These are phyloP conservation scores for Rhopalosiphum nymphaeae DNA, from an alignment of 2,888 invertebrate species.

Conservation along the genomic window DNA sequence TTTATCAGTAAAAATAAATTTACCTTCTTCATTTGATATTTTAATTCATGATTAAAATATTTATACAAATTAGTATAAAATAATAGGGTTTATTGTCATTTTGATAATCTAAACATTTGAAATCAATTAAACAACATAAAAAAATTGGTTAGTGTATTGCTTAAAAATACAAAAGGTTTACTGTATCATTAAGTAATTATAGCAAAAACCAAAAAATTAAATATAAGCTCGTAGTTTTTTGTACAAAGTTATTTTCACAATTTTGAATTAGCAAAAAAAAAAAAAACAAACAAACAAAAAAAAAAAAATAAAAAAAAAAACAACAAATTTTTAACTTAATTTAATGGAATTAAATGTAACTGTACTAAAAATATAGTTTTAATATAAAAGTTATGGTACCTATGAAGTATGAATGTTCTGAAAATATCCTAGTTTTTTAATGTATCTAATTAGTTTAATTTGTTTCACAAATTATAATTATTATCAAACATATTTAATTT, in stretches of 20 bases:
- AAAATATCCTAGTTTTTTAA: background rate
- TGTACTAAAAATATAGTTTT: background rate
- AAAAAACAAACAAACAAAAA: background rate
- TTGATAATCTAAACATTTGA: background rate
- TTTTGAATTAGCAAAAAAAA: background rate
- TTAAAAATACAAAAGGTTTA: background rate
- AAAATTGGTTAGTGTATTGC: constrained; percentile 12
- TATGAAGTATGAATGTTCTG: background rate
- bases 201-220: background rate
- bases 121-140: constrained; percentile 5
- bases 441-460: background rate
- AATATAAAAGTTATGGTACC: background rate
- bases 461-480: background rate
- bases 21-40: background rate
- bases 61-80: background rate
- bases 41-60: background rate
- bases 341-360: background rate
- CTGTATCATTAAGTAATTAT: constrained; percentile 23
- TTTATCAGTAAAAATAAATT: background rate
- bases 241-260: constrained; percentile 11
- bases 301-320: background rate
- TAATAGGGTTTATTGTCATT: background rate
- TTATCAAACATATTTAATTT: background rate
- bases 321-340: background rate
- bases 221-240: constrained; percentile 8